A percentile compares a stretch with the other conserved stretches of the same genome.
These are phyloP conservation scores for Phenganax subtilis DNA, from an alignment of 92 coral and sea anemone species.

Conservation along the genomic window DNA sequence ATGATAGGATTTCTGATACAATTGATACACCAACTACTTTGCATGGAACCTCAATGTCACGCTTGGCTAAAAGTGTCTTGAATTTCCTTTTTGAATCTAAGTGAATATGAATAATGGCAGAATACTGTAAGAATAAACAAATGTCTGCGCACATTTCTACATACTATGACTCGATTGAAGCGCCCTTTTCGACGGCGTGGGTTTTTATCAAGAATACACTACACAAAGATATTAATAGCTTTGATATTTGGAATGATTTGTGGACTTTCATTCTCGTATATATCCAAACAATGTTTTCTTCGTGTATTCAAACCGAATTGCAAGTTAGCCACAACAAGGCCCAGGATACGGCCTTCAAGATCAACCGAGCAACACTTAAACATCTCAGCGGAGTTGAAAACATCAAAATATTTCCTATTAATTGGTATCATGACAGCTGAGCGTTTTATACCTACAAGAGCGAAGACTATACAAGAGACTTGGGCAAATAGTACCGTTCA, in stretches of 20 bases:
- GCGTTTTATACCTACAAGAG: slow-evolving; percentile 69
- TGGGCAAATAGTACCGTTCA: slow-evolving; percentile 62
- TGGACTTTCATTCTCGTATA: slow-evolving; percentile 9
- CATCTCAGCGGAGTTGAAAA: slow-evolving; percentile 10
- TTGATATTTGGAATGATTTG: slow-evolving; percentile 8
- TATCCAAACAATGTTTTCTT: neutral
- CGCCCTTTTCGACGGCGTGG: slow-evolving; percentile 16
- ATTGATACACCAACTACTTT: no score
- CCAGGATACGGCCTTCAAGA: neutral
- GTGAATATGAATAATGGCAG: slow-evolving; percentile 21
- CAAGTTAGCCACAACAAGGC: neutral
- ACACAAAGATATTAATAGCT: slow-evolving; percentile 4
- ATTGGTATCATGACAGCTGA: slow-evolving; percentile 97
- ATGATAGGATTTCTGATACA: no score
- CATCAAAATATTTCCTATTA: slow-evolving; percentile 40
- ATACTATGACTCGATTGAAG: slow-evolving; percentile 26
- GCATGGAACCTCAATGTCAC: neutral
- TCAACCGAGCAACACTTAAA: neutral
- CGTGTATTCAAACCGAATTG: no score
- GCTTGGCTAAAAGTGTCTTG: neutral
- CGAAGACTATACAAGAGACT: slow-evolving; percentile 83
- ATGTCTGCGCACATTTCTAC: slow-evolving; percentile 3
- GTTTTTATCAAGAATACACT: neutral
- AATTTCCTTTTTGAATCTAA: neutral
- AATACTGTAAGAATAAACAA: neutral